phyloP scores from a whole-genome alignment of 2,888 invertebrate genomes.

The Lasius fuliginosus region DNA sequence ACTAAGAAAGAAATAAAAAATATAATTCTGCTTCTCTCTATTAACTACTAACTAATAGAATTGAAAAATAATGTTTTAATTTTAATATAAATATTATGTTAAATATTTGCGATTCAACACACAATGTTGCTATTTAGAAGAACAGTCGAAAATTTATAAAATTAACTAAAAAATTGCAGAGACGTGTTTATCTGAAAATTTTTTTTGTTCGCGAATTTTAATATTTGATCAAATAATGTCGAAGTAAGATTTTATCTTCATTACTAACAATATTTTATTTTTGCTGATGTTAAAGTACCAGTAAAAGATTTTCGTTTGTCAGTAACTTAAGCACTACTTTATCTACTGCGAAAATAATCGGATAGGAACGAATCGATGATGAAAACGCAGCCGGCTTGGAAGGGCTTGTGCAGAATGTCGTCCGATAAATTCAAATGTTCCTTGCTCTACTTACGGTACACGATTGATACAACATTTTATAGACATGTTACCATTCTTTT shows the following conservation, averaged over 20 bases:
- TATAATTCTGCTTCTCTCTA: background rate
- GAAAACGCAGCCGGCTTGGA: constrained; percentile 1
- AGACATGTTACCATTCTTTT: background rate
- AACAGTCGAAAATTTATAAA: background rate
- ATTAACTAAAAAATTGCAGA: background rate
- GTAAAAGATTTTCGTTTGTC: constrained; percentile 2
- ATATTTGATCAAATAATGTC: background rate
- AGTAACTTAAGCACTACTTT: constrained; percentile 17
- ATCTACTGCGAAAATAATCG: constrained; percentile 19
- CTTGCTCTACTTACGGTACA: constrained; percentile 16
- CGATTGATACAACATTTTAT: background rate
- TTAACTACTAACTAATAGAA: background rate
- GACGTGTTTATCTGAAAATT: background rate
- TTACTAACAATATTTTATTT: background rate
- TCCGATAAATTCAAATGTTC: constrained; percentile 21
- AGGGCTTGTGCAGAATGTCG: background rate
- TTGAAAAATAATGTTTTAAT: background rate
- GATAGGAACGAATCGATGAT: constrained; percentile 5
- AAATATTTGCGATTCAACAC: background rate
- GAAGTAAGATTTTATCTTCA: background rate
- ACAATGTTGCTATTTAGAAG: background rate
- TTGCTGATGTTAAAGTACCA: background rate
- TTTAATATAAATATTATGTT: background rate
- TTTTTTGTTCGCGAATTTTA: background rate
- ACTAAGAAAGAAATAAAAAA: background rate